Base-by-base conservation (phyloP, 2,888 invertebrate species). In the Nemotelus pantherinus region DNA sequence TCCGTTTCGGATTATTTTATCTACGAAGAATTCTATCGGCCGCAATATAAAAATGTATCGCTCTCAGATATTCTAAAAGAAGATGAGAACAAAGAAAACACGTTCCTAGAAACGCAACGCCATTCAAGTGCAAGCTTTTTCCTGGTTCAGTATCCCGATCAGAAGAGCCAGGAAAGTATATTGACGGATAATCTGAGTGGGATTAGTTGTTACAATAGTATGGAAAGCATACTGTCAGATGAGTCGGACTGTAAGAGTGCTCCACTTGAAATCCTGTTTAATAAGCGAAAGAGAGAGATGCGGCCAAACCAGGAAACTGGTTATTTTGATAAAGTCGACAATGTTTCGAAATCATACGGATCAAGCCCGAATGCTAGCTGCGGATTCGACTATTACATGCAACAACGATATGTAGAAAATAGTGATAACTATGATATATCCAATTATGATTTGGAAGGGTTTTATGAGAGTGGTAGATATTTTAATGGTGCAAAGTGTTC, bases 51-150 rank as follows among this genome's bases (percentile, higher is more conserved):
- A 48, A 91, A 91, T 68, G 88, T 91, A 0, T 91, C 91, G 0
- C 85, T 90, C 45, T 91, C 91, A 0, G 91, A 91, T 77, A 87
- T 87, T 63, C 79, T 87, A 5, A 82, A 84, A 64, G 83, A 83
- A 48, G 84, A 85, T 47, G 72, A 74, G 43, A 70, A 70, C n/a
- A 78, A 77, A 50, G 80, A 81, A 41, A 88, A 88, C 78, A 85
- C 87, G 78, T 90, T 90, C 82, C 84, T 91, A 63, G 91, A 91
- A 77, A 89, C 89, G 1, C 90, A 91, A 70, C 87, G 91, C 50
- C 91, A 91, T 71, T 94, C 92, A 60, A 93, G 94, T 82, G 94
- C 94, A 3, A 94, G 94, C 82, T 95, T 95, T 87, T 95, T 94
- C 82, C 85, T 95, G 44, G 93, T 93, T 77, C 92, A 91, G 77